These are phyloP conservation scores for Butastur rufipennis DNA, from an alignment of 2,113 vertebrate species.

Conservation along the genomic window DNA sequence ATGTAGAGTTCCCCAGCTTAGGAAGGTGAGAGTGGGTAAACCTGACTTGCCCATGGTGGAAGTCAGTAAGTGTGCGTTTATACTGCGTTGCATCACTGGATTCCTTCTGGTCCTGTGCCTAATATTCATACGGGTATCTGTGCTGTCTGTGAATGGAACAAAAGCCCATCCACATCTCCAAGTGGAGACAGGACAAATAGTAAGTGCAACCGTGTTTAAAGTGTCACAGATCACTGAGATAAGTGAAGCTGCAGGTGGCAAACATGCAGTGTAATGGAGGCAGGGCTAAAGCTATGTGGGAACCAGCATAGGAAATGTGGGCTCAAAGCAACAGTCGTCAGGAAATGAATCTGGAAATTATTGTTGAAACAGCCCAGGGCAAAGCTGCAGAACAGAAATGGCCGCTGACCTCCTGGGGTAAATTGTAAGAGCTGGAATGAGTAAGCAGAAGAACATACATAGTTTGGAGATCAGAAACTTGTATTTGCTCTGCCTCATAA, in stretches of 20 bases:
- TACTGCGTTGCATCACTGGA: neutral
- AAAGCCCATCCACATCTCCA: neutral
- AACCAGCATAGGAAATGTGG: neutral
- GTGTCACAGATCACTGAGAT: neutral
- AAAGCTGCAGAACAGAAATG: conserved; percentile 35
- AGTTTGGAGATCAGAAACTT: conserved; percentile 1
- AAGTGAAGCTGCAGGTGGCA: neutral
- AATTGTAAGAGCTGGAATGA: neutral
- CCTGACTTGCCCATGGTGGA: neutral
- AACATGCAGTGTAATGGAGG: neutral
- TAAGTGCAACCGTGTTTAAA: neutral
- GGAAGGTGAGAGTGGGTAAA: neutral
- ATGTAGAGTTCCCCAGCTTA: neutral
- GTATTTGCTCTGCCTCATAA: neutral
- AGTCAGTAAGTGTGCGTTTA: neutral
- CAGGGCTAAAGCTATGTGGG: neutral
- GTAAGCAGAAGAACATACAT: neutral
- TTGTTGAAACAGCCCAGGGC: conserved; percentile 36
- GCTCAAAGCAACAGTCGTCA: conserved; percentile 1
- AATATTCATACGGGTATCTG: neutral
- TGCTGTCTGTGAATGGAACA: neutral
- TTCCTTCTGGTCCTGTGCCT: neutral
- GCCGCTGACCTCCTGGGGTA: conserved; percentile 18
- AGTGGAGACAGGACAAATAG: neutral
- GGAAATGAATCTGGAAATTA: conserved; percentile 51